phyloP scores from a whole-genome alignment of 2,888 invertebrate genomes.

The Drosophila cracens region DNA sequence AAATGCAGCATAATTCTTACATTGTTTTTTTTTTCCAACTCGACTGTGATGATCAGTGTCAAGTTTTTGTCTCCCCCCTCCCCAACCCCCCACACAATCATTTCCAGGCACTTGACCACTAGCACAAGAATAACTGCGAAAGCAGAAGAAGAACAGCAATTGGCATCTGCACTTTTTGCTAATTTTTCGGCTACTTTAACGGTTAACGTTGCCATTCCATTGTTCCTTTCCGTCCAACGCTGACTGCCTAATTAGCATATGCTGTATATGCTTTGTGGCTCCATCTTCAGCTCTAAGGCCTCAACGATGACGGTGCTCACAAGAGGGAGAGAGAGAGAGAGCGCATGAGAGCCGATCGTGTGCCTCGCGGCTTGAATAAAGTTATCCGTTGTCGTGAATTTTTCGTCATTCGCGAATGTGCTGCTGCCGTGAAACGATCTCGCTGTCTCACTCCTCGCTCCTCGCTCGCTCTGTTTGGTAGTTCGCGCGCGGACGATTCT shows the following conservation, averaged over 20 bases:
- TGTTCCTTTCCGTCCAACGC: slow-evolving; percentile 58
- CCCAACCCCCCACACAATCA: slow-evolving; percentile 14
- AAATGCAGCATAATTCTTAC: slow-evolving; percentile 76
- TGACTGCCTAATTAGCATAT: slow-evolving; percentile 73
- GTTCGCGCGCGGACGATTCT: slow-evolving; percentile 16
- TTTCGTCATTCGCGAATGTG: slow-evolving; percentile 82
- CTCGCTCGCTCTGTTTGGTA: background rate
- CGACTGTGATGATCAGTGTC: slow-evolving; percentile 83
- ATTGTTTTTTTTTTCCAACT: slow-evolving; percentile 52
- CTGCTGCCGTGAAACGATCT: slow-evolving; percentile 65
- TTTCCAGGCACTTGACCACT: slow-evolving; percentile 77
- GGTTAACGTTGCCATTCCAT: slow-evolving; percentile 68
- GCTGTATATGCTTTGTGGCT: slow-evolving; percentile 10
- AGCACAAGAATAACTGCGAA: slow-evolving; percentile 14
- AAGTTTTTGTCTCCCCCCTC: slow-evolving; percentile 78
- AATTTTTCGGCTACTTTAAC: slow-evolving; percentile 67
- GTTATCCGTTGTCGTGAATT: slow-evolving; percentile 82
- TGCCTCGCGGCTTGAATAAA: slow-evolving; percentile 49
- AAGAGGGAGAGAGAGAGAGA: slow-evolving; percentile 6
- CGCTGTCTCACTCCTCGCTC: background rate
- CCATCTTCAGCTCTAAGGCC: slow-evolving; percentile 8
- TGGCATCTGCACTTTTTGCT: slow-evolving; percentile 48
- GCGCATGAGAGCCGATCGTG: slow-evolving; percentile 25
- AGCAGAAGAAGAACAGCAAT: slow-evolving; percentile 48
- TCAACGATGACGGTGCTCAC: slow-evolving; percentile 8